Evolutionary conservation across 1,140 invertebrate species (phyloP), one percentile per base, ranked within the genome.

Genomic region (Drosophila mauritiana): DNA sequence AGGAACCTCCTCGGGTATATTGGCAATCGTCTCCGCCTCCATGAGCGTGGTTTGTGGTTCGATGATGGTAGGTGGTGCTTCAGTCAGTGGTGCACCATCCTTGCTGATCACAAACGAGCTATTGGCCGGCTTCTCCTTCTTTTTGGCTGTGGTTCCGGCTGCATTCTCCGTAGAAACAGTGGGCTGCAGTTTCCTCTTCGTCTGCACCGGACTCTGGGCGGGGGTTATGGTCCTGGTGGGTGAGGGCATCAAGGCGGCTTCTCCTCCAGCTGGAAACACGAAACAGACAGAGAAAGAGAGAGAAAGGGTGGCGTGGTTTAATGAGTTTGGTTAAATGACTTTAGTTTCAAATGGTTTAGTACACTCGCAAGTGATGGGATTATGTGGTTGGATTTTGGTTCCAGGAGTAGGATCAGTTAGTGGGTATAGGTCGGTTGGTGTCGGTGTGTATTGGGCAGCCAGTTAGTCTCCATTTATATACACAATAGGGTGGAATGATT

Each of bases 151-250:
- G 25, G 73, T 85, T 17, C 82, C 88, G 11, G 80, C 72, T 7
- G 91, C 91, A 52, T 92, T 92, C 57, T 95, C 95, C 63, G 94
- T 95, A 55, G 95, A 96, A 49, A 95, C 94, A 12, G 95, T 95
- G 8, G 94, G 94, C 86, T 96, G 95, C 17, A 96, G 89, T 91
- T 96, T 96, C 45, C 95, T 93, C 86, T 96, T 96, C 1, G 80
- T 78, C 53, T 92, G 92, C 37, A 90, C 81, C 12, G 83, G 81
- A 48, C 86, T 91, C 53, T 91, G 85, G 51, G 84, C 76, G 31
- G 91, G 91, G 40, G 92, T 94, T 8, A 94, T 93, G 36, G 94
- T 94, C 57, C 94, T 92, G 45, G 94, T 94, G 40, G 94, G 94
- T 91, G 90, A 94, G 92, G 49, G 94, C 94, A 91, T 94, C 91